Evolutionary conservation across 2,888 invertebrate species (phyloP).

Genomic region (Sisyra nigra): DNA sequence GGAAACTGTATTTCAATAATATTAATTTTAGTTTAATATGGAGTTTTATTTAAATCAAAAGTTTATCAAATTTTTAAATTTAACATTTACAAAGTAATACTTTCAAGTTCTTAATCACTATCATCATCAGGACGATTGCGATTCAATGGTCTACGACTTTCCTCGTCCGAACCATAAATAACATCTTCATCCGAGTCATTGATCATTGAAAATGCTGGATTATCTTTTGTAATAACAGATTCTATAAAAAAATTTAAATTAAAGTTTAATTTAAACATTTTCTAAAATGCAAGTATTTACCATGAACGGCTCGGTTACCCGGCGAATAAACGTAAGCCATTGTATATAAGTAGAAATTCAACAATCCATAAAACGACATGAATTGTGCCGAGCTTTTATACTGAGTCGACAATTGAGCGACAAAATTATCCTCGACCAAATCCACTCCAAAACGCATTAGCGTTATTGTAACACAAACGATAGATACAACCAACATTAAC

Average conservation of each 20-base stretch:
- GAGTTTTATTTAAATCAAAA: background rate
- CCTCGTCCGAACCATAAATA: conserved; percentile 84
- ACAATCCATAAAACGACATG: conserved; percentile 84
- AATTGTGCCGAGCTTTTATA: conserved; percentile 89
- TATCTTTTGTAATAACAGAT: conserved; percentile 85
- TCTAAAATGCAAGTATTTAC: conserved; percentile 32
- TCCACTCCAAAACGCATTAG: conserved; percentile 75
- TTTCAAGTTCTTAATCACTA: conserved; percentile 37
- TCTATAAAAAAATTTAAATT: conserved; percentile 35
- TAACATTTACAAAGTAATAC: background rate
- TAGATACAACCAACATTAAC: conserved; percentile 64
- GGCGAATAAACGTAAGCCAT: conserved; percentile 93
- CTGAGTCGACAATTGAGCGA: conserved; percentile 69
- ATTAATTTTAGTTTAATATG: no score
- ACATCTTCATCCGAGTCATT: conserved; percentile 97
- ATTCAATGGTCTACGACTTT: conserved; percentile 66
- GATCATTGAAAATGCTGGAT: conserved; percentile 95
- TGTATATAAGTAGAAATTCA: conserved; percentile 86
- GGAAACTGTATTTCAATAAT: no score
- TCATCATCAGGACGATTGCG: conserved; percentile 53
- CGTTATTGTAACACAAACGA: conserved; percentile 58
- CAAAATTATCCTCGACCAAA: conserved; percentile 86
- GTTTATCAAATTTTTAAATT: background rate
- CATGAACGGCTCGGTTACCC: conserved; percentile 61
- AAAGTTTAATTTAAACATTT: background rate